These are phyloP conservation scores for Empis stercorea DNA, from an alignment of 2,888 invertebrate genomes.

Conservation along the genomic window DNA sequence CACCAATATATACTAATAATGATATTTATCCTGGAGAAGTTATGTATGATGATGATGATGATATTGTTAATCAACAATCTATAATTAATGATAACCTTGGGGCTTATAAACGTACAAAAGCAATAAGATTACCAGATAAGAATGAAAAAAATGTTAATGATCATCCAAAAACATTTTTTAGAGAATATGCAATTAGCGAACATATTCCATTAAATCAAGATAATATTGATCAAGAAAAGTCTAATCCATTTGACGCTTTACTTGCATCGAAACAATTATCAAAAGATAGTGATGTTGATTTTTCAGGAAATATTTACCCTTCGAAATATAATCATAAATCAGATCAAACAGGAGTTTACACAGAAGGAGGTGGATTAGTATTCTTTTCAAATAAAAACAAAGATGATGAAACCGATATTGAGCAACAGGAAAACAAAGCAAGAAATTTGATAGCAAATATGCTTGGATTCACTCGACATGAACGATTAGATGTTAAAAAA, in stretches of 20 bases:
- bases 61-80: conserved; percentile 15
- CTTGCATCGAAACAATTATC: conserved; percentile 5
- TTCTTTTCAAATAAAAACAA: conserved; percentile 33
- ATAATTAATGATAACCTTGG: conserved; percentile 18
- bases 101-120: conserved; percentile 19
- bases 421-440: conserved; percentile 38
- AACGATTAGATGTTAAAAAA: conserved; percentile 86
- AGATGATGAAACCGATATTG: conserved; percentile 17
- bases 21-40: conserved; percentile 13
- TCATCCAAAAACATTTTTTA: conserved; percentile 31
- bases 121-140: conserved; percentile 13
- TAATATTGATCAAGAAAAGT: neutral
- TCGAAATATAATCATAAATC: conserved; percentile 14
- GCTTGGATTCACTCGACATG: conserved; percentile 74
- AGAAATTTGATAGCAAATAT: conserved; percentile 48
- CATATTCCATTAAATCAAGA: conserved; percentile 15
- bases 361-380: conserved; percentile 50
- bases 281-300: neutral
- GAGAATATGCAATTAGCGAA: conserved; percentile 37
- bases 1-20: conserved; percentile 10
- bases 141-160: neutral
- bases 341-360: conserved; percentile 37
- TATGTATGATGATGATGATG: conserved; percentile 15
- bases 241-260: conserved; percentile 15
- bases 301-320: conserved; percentile 21